A percentile compares a stretch with the other conserved stretches of the same genome.
Evolutionary conservation across 2,888 invertebrate genomes (phyloP).

Genomic region (Teinopalpus imperialis): DNA sequence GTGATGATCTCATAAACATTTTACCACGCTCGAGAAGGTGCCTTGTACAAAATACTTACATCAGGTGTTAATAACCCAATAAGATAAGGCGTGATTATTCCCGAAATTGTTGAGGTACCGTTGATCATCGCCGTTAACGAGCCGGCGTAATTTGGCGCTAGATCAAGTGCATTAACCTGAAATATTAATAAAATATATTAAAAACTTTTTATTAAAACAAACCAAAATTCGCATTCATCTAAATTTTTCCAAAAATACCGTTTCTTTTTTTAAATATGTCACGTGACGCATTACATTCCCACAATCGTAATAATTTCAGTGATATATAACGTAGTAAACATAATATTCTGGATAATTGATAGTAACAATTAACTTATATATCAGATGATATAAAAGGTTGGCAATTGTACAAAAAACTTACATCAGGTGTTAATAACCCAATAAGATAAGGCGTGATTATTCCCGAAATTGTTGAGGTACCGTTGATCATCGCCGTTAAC

Average conservation of each 20-base stretch:
- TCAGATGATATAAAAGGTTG: too few species aligned
- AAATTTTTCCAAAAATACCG: too few species aligned
- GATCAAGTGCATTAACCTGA: conserved; percentile 84
- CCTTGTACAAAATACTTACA: too few species aligned
- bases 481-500: conserved; percentile 85
- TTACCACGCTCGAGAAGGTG: too few species aligned
- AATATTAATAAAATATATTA: conserved; percentile 31
- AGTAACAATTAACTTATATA: conserved; percentile 6
- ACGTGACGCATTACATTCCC: too few species aligned
- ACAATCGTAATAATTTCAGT: too few species aligned
- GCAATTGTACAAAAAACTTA: too few species aligned
- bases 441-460: conserved; percentile 84
- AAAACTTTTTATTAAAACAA: too few species aligned
- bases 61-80: conserved; percentile 84
- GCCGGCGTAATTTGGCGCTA: conserved; percentile 85
- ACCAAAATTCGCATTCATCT: too few species aligned
- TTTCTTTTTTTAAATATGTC: too few species aligned
- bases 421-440: conserved; percentile 83
- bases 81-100: conserved; percentile 84
- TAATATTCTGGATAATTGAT: background rate
- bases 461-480: conserved; percentile 84
- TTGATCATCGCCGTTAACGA: conserved; percentile 85
- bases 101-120: conserved; percentile 84
- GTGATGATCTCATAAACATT: too few species aligned
- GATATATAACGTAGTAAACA: too few species aligned